Evolutionary conservation across 2,113 vertebrate species (phyloP).

Genomic region (Atlantisia rogersi): DNA sequence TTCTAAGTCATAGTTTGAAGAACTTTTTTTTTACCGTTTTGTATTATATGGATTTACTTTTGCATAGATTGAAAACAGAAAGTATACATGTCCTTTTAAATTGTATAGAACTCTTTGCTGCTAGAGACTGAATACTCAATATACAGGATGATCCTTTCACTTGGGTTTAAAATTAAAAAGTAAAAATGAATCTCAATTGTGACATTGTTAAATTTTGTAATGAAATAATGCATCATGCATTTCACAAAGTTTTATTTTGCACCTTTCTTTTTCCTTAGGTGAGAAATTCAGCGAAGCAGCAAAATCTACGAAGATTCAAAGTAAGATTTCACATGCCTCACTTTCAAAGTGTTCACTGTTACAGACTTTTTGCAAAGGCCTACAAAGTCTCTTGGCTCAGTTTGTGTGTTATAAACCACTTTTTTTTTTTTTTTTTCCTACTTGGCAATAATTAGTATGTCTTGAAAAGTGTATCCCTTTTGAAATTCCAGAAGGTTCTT

Average conservation of each 20-base stretch:
- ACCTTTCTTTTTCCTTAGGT: slow-evolving; percentile 54
- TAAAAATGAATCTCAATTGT: not conserved
- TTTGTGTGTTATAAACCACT: not conserved
- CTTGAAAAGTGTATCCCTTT: not conserved
- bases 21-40: not conserved
- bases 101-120: not conserved
- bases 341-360: not conserved
- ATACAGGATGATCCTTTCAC: not conserved
- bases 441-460: not conserved
- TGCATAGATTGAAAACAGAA: not conserved
- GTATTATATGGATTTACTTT: not conserved
- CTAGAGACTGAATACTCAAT: not conserved
- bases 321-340: slow-evolving; percentile 67
- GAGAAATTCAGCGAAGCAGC: slow-evolving; percentile 49
- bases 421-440: not conserved
- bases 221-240: not conserved
- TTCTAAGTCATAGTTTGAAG: not conserved
- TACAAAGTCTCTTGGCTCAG: not conserved
- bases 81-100: not conserved
- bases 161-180: not conserved
- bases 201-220: not conserved
- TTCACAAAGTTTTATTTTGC: slow-evolving; percentile 28
- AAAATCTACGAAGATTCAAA: slow-evolving; percentile 65
- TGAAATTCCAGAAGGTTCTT: not conserved
- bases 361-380: not conserved